These are phyloP conservation scores for Platypus cylindrus DNA, from an alignment of 2,888 invertebrate genomes.

Conservation along the genomic window DNA sequence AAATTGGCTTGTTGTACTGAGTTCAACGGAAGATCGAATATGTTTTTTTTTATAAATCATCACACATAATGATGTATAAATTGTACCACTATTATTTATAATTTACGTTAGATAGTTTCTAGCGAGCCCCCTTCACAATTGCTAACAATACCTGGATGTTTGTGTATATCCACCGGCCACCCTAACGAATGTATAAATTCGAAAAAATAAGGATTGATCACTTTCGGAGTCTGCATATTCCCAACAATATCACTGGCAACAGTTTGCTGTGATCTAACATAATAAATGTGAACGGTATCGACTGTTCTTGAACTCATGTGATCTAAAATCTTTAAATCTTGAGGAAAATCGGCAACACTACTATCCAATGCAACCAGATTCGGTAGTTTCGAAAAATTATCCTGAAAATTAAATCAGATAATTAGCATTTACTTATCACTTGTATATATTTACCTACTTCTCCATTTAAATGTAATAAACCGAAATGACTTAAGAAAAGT, in stretches of 20 bases:
- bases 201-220: slow-evolving; percentile 40
- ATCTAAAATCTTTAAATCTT: slow-evolving; percentile 73
- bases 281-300: slow-evolving; percentile 90
- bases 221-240: slow-evolving; percentile 46
- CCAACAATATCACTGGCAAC: slow-evolving; percentile 64
- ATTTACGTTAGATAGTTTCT: too few species aligned
- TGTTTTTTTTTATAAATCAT: too few species aligned
- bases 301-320: slow-evolving; percentile 74
- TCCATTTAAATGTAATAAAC: slow-evolving; percentile 59
- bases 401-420: slow-evolving; percentile 8
- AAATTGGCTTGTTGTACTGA: background rate
- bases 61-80: too few species aligned
- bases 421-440: too few species aligned
- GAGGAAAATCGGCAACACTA: slow-evolving; percentile 54
- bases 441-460: slow-evolving; percentile 21
- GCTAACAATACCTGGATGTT: slow-evolving; percentile 57
- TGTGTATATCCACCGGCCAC: slow-evolving; percentile 71
- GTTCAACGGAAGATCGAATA: too few species aligned
- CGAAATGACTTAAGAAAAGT: slow-evolving; percentile 90
- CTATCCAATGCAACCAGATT: slow-evolving; percentile 63
- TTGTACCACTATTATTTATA: too few species aligned
- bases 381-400: slow-evolving; percentile 29
- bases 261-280: slow-evolving; percentile 77
- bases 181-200: slow-evolving; percentile 64
- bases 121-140: too few species aligned